Base-by-base conservation (phyloP, 2,113 vertebrate genomes). In the Chionis minor region DNA sequence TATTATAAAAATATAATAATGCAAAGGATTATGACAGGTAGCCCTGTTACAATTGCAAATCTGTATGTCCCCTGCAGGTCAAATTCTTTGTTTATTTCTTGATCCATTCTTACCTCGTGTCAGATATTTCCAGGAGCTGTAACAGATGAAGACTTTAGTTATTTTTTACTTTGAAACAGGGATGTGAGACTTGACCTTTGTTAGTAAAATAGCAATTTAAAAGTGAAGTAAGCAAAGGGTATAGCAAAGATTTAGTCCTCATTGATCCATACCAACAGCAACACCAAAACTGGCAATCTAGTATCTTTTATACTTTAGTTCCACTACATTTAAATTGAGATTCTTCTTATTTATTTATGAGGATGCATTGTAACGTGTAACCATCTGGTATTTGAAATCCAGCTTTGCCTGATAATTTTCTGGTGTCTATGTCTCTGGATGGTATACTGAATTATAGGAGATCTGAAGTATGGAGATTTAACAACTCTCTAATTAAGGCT, bases 381-480 rank as follows among this genome's bases (percentile, higher is more conserved):
- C 92, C 94, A 98, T 97, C 96, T 98, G 97, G 85, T 94, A 96
- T 90, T 96, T 92, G 84, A 97, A 96, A 97, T 92, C 87, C 83
- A 93, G 63, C 44, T 96, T 96, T 92, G 81, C 75, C 88, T 96
- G 75, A 66, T 96, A 94, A 94, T 98, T 97, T 98, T 90, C 88
- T 96, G 44, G 44, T 96, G 85, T 94, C 94, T 96, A 1, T 96
- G 95, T 97, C 96, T 98, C 97, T 96, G 70, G 95, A 92, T 96
- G 86, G 91, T 94, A 90, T 55, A 88, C 47, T 97, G 94, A 97
- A 98, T 97, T 97, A 95, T 54, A 96, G 59, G 45, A 97, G 94
- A 97, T 98, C 86, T 98, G 96, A 98, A 97, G 94, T 96, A 97
- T 96, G 94, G 95, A 97, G 92, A 97, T 97, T 98, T 97, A 98